Conservation (phyloP, 2,797 vertebrate genomes). For the Vireo griseus region DNA sequence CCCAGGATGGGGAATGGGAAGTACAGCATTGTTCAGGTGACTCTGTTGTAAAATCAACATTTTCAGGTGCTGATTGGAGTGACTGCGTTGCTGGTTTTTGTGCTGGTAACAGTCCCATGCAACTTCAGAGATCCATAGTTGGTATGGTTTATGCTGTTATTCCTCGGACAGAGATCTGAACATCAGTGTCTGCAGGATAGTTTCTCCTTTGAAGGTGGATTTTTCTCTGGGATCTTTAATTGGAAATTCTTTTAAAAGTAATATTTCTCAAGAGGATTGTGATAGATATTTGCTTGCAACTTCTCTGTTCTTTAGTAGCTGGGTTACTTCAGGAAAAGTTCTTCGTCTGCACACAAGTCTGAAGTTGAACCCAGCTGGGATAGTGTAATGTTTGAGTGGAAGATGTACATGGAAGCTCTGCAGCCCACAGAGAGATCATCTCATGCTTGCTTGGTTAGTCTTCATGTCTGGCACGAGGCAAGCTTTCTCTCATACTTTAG, state of each 20-base stretch:
- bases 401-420: neutral
- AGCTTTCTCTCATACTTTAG: neutral
- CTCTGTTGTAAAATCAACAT: neutral
- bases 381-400: neutral
- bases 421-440: neutral
- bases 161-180: neutral
- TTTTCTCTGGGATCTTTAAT: neutral
- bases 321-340: neutral
- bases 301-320: neutral
- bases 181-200: neutral
- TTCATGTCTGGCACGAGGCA: neutral
- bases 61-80: neutral
- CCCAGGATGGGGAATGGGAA: neutral
- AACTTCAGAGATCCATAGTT: fast-evolving
- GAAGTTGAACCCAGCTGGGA: neutral
- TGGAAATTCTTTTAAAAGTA: neutral
- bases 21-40: neutral
- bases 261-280: neutral
- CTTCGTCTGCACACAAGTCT: neutral
- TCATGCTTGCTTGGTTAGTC: neutral
- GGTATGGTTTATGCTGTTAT: fast-evolving
- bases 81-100: neutral
- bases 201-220: neutral
- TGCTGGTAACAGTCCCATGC: neutral
- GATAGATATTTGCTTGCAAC: neutral